These are phyloP conservation scores for Margaritifera margaritifera DNA, from an alignment of 2,888 invertebrate species.

Conservation along the genomic window DNA sequence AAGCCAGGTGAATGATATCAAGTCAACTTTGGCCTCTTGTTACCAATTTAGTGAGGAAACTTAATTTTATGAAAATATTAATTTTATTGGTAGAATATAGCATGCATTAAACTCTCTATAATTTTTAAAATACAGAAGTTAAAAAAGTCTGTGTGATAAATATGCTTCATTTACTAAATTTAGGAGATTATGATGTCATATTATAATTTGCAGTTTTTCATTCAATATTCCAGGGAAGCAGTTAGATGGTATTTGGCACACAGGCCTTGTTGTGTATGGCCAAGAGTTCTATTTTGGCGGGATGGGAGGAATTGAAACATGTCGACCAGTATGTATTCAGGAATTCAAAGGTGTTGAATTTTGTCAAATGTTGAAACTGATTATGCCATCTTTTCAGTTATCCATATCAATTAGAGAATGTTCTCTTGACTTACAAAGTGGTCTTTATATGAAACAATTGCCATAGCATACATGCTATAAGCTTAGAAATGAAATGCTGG, in stretches of 20 bases:
- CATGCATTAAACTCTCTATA: too few relatives aligned
- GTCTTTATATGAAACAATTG: too few relatives aligned
- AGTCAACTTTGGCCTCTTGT: too few relatives aligned
- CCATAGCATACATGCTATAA: too few relatives aligned
- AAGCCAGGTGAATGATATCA: too few relatives aligned
- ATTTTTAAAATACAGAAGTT: too few relatives aligned
- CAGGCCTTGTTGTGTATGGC: slow-evolving; percentile 87
- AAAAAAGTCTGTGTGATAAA: too few relatives aligned
- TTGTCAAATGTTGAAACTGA: not conserved
- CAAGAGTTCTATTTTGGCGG: slow-evolving; percentile 91
- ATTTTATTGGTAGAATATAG: too few relatives aligned
- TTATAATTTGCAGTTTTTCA: not conserved
- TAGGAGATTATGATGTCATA: not conserved
- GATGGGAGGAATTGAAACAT: slow-evolving; percentile 85
- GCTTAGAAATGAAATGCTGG: not conserved
- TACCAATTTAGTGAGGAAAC: too few relatives aligned
- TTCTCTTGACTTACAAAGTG: not conserved
- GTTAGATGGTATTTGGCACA: slow-evolving; percentile 95
- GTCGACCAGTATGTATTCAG: slow-evolving; percentile 83
- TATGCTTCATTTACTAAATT: too few relatives aligned
- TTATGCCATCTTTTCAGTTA: not conserved
- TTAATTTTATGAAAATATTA: too few relatives aligned
- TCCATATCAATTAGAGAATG: not conserved
- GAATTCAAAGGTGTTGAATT: not conserved
- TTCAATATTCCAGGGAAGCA: slow-evolving; percentile 79